These are phyloP conservation scores for Microcebus tavaratra DNA, from an alignment of 2,113 vertebrate species.

Conservation along the genomic window DNA sequence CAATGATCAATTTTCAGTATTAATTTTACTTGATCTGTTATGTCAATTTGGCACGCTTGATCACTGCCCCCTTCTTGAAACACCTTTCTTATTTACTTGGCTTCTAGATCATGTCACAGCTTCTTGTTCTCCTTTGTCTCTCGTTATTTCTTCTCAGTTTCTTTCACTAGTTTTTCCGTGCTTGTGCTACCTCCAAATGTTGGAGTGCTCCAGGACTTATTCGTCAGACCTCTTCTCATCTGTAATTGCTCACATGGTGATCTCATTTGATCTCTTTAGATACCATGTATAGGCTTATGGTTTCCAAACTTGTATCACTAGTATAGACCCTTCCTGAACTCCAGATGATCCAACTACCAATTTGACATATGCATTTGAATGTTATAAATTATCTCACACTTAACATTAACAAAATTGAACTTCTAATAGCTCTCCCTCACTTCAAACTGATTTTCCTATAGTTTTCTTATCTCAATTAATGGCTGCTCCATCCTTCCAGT, in stretches of 20 bases:
- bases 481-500: too few relatives aligned
- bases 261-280: background rate
- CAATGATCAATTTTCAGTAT: background rate
- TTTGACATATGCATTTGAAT: background rate
- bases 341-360: background rate
- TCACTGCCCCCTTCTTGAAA: background rate
- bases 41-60: background rate
- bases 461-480: too few relatives aligned
- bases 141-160: background rate
- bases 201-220: background rate
- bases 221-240: background rate
- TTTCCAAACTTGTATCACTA: background rate
- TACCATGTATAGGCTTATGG: background rate
- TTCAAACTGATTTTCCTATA: background rate
- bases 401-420: background rate
- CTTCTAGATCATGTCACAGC: background rate
- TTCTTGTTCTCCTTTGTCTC: background rate
- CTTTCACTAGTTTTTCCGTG: background rate
- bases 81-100: background rate
- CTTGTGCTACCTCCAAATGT: background rate
- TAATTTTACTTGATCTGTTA: background rate
- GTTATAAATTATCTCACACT: background rate
- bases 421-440: background rate
- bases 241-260: background rate
- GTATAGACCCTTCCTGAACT: background rate